Evolutionary conservation across 2,797 vertebrate species (phyloP).

Genomic region (Melanotaenia pygmaea): DNA sequence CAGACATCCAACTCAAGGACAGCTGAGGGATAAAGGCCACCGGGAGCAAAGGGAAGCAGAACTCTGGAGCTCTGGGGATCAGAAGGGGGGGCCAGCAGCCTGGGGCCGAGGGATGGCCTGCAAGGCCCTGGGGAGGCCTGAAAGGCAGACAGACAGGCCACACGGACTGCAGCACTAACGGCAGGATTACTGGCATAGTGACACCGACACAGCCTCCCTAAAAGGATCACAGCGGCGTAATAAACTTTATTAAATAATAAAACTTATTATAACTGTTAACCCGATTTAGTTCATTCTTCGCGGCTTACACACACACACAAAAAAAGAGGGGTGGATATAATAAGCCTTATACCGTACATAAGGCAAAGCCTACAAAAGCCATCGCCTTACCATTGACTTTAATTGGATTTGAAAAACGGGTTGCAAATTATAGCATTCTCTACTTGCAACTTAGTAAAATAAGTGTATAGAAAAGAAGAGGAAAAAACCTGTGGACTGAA

Average conservation of each 20-base stretch:
- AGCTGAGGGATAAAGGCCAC: conserved; percentile 66
- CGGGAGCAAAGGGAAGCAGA: conserved; percentile 60
- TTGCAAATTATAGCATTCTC: conserved; percentile 99
- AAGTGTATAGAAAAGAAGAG: conserved; percentile 84
- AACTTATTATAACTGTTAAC: conserved; percentile 99
- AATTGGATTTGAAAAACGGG: conserved; percentile 99
- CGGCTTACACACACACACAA: conserved; percentile 95
- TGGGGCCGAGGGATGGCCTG: conserved; percentile 74
- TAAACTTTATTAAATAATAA: conserved; percentile 99
- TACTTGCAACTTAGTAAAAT: conserved; percentile 99
- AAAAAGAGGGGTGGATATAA: conserved; percentile 97
- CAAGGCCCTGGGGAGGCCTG: conserved; percentile 81
- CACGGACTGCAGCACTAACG: conserved; percentile 88
- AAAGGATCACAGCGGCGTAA: conserved; percentile 99
- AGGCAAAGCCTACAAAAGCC: conserved; percentile 95
- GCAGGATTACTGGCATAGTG: conserved; percentile 95
- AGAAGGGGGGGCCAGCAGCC: conserved; percentile 66
- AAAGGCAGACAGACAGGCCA: conserved; percentile 84
- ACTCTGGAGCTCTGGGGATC: conserved; percentile 74
- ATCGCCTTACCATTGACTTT: conserved; percentile 99
- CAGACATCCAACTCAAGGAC: conserved; percentile 58
- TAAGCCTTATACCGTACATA: conserved; percentile 99
- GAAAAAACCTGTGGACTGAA: conserved; percentile 92
- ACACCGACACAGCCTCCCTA: conserved; percentile 98
- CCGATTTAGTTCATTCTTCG: conserved; percentile 99